These are phyloP conservation scores for Branchinecta lindahli DNA, from an alignment of 1,140 invertebrate genomes.

Conservation along the genomic window DNA sequence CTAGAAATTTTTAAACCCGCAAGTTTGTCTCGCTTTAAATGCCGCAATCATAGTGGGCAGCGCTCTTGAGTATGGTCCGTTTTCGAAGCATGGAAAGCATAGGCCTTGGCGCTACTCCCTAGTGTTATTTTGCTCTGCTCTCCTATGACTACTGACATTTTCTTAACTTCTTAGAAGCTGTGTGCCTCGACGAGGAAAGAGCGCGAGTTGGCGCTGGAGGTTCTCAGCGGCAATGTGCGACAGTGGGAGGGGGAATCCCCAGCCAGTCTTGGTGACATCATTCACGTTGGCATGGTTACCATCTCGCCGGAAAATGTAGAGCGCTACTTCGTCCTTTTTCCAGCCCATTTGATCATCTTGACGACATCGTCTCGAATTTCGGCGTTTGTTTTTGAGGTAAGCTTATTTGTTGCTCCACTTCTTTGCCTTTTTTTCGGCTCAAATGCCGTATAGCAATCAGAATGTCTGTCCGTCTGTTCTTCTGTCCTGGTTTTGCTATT, in stretches of 20 bases:
- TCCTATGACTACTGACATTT: slow-evolving; percentile 2
- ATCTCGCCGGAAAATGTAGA: slow-evolving; percentile 56
- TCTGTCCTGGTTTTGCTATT: too few relatives aligned
- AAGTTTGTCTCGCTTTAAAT: too few relatives aligned
- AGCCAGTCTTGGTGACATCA: slow-evolving; percentile 51
- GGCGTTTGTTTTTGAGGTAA: slow-evolving; percentile 88
- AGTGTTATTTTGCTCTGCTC: too few relatives aligned
- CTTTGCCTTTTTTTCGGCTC: slow-evolving; percentile 16
- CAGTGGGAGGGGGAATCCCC: slow-evolving; percentile 87
- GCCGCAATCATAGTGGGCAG: too few relatives aligned
- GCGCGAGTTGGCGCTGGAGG: slow-evolving; percentile 88
- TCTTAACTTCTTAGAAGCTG: slow-evolving; percentile 42
- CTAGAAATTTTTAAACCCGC: too few relatives aligned
- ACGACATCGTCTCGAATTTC: slow-evolving; percentile 77
- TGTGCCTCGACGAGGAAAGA: slow-evolving; percentile 74
- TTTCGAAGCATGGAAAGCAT: too few relatives aligned
- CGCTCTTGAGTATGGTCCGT: too few relatives aligned
- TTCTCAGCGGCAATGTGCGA: slow-evolving; percentile 75
- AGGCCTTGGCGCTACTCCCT: too few relatives aligned
- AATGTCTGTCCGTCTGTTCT: too few relatives aligned
- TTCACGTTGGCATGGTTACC: slow-evolving; percentile 46
- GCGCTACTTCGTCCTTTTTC: slow-evolving; percentile 81
- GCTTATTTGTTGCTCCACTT: slow-evolving; percentile 18
- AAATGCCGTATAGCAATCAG: too few relatives aligned
- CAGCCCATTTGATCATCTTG: slow-evolving; percentile 68